Percentiles rank a stretch among this genome's conserved stretches.
Conservation (phyloP, 2,888 invertebrate species). For the Agriopis leucophaearia region DNA sequence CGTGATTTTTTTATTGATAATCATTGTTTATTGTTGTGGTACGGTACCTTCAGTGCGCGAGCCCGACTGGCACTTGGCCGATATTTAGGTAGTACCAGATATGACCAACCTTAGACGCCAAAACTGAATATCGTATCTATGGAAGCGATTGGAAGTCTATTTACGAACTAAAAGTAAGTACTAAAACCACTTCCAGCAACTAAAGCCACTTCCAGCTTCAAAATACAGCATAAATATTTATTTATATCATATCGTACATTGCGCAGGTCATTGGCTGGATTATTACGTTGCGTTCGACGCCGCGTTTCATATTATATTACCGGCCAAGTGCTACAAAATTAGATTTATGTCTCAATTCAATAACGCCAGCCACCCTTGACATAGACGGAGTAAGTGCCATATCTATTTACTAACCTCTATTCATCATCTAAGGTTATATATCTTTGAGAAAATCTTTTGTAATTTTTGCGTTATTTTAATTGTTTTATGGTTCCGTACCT, state of each 20-base stretch:
- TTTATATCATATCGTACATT: constrained; percentile 20
- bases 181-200: constrained; percentile 3
- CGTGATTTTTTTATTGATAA: no score
- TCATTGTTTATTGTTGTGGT: no score
- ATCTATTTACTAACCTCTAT: constrained; percentile 15
- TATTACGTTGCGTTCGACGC: constrained; percentile 25
- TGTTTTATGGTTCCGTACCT: no score
- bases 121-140: neutral
- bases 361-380: constrained; percentile 19
- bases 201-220: neutral
- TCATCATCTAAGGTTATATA: neutral
- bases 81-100: no score
- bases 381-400: constrained; percentile 6
- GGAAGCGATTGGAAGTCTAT: neutral
- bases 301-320: constrained; percentile 31
- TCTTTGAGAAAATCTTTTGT: no score
- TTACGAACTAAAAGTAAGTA: neutral
- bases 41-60: no score
- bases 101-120: no score
- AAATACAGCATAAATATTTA: constrained; percentile 10
- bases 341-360: constrained; percentile 31
- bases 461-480: no score
- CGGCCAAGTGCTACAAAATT: constrained; percentile 35
- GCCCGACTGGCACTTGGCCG: no score
- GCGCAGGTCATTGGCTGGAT: constrained; percentile 30